These are phyloP conservation scores for Lepidocolaptes lacrymiger DNA, from an alignment of 2,797 vertebrate genomes.

Conservation along the genomic window DNA sequence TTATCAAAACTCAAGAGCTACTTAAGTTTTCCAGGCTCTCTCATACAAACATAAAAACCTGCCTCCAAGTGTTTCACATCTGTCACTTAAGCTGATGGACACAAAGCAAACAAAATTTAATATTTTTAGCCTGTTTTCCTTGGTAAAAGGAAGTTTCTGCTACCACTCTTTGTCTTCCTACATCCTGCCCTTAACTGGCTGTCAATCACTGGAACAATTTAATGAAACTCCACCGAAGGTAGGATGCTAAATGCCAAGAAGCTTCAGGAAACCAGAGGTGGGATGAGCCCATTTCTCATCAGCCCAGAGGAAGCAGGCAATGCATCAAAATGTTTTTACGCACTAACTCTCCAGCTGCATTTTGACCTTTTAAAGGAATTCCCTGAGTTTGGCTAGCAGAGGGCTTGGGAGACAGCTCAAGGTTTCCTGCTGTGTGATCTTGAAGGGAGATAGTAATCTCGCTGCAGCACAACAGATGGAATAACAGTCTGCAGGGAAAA, in stretches of 20 bases:
- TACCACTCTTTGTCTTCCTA: not conserved
- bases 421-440: not conserved
- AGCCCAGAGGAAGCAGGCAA: not conserved
- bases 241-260: not conserved
- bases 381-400: not conserved
- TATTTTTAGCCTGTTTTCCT: not conserved
- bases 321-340: fast-evolving
- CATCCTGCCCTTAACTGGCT: not conserved
- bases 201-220: not conserved
- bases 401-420: not conserved
- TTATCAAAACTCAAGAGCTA: not conserved
- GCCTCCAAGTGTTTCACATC: fast-evolving
- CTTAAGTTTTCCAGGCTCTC: not conserved
- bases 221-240: not conserved
- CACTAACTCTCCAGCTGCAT: not conserved
- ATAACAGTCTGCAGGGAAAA: not conserved
- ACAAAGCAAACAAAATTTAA: not conserved
- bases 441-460: not conserved
- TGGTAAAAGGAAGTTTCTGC: not conserved
- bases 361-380: not conserved
- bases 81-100: fast-evolving
- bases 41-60: not conserved
- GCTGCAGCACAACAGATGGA: not conserved
- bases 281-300: not conserved
- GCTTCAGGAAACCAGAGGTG: not conserved